Evolutionary conservation across 2,113 vertebrate species (phyloP).

Genomic region (Seriola rivoliana): DNA sequence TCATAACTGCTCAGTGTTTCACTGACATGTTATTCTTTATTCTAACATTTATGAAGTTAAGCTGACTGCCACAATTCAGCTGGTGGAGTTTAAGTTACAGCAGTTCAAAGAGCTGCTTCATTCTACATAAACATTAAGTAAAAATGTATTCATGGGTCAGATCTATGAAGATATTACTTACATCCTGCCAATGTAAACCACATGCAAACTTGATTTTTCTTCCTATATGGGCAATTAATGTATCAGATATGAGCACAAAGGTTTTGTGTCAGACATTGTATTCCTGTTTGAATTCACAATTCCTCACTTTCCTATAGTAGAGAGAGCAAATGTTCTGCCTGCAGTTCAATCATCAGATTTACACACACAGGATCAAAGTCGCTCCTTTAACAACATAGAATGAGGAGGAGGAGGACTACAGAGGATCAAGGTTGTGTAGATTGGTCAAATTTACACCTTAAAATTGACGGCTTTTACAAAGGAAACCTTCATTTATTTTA

Average conservation of each 20-base stretch:
- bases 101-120: slow-evolving; percentile 22
- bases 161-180: slow-evolving; percentile 6
- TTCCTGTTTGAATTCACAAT: slow-evolving; percentile 10
- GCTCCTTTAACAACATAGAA: neutral
- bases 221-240: neutral
- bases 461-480: neutral
- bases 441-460: neutral
- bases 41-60: slow-evolving; percentile 34
- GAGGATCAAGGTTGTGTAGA: neutral
- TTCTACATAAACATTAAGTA: neutral
- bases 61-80: neutral
- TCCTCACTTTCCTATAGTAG: neutral
- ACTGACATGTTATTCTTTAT: slow-evolving; percentile 41
- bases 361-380: neutral
- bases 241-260: neutral
- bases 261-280: neutral
- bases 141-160: slow-evolving; percentile 6
- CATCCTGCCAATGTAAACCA: slow-evolving; percentile 9
- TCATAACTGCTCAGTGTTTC: slow-evolving; percentile 55
- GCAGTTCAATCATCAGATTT: neutral
- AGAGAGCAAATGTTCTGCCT: neutral
- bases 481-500: neutral
- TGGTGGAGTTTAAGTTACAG: neutral
- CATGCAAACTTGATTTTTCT: neutral
- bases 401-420: neutral